phyloP scores from a whole-genome alignment of 2,888 invertebrate genomes.

The Xanthorhoe spadicearia region DNA sequence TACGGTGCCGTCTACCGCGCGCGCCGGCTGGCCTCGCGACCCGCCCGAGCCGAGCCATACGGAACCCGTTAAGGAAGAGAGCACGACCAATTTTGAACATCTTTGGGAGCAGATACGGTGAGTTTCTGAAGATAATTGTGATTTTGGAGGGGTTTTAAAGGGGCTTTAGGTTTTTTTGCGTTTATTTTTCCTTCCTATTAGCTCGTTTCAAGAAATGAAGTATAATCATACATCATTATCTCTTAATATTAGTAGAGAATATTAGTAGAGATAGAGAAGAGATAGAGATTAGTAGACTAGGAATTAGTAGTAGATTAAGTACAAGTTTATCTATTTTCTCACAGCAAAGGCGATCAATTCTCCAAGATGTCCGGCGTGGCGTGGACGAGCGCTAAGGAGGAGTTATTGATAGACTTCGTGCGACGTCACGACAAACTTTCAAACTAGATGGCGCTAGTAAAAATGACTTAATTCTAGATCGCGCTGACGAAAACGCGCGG shows the following conservation, averaged over 20 bases:
- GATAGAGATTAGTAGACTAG: too few relatives aligned
- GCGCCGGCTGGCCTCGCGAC: slow-evolving; percentile 9
- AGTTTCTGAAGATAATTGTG: neutral
- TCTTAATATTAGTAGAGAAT: too few relatives aligned
- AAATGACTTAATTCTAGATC: too few relatives aligned
- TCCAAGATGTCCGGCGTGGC: slow-evolving; percentile 17
- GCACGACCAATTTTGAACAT: slow-evolving; percentile 4
- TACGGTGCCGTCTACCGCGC: slow-evolving; percentile 33
- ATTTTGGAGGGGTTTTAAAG: neutral
- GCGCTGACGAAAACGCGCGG: too few relatives aligned
- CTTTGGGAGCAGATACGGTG: slow-evolving; percentile 24
- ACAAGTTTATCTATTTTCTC: slow-evolving; percentile 1
- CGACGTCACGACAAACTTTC: slow-evolving; percentile 8
- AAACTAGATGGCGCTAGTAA: neutral
- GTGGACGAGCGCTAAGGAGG: slow-evolving; percentile 23
- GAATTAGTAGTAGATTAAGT: too few relatives aligned
- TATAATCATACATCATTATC: too few relatives aligned
- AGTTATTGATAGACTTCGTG: slow-evolving; percentile 23
- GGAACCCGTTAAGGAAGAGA: slow-evolving; percentile 11
- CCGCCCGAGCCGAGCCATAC: neutral
- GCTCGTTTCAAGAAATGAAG: too few relatives aligned
- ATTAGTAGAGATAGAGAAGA: too few relatives aligned
- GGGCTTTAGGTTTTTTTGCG: neutral
- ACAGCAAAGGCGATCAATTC: slow-evolving; percentile 27
- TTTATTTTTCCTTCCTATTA: too few relatives aligned